phyloP scores from a whole-genome alignment of 2,113 vertebrate genomes.

The Sinosuthora webbiana region DNA sequence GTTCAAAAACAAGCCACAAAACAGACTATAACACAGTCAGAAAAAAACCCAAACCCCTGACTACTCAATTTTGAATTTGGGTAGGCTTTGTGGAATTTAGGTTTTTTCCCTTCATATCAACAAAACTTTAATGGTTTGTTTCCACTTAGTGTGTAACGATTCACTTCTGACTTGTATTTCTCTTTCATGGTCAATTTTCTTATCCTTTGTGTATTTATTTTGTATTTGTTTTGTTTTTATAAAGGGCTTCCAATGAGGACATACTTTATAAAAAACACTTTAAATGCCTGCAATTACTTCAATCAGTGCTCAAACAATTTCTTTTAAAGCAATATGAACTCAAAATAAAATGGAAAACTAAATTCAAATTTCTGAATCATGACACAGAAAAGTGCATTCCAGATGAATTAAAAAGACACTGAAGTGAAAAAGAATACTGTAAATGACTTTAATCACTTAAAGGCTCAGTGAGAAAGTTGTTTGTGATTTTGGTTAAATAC shows the following conservation, averaged over 20 bases:
- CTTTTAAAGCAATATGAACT: background rate
- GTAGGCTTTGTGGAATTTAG: background rate
- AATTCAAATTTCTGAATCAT: background rate
- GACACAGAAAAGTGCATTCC: background rate
- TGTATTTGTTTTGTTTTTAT: background rate
- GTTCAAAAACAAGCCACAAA: background rate
- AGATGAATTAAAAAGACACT: background rate
- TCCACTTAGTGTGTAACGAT: background rate
- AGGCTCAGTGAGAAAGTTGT: background rate
- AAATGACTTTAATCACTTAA: background rate
- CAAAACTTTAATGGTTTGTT: background rate
- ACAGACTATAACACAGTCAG: background rate
- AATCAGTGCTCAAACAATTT: background rate
- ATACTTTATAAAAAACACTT: background rate
- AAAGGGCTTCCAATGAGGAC: background rate
- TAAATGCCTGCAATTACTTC: background rate
- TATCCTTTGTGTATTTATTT: background rate
- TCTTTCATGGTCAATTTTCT: background rate
- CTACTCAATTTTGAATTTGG: background rate
- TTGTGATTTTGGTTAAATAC: background rate
- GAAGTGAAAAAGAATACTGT: background rate
- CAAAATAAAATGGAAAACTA: background rate
- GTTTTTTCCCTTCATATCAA: background rate
- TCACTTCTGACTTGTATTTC: background rate
- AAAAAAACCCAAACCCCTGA: rapidly evolving